Conservation (phyloP, 2,888 invertebrate species). For the Hemithea aestivaria region DNA sequence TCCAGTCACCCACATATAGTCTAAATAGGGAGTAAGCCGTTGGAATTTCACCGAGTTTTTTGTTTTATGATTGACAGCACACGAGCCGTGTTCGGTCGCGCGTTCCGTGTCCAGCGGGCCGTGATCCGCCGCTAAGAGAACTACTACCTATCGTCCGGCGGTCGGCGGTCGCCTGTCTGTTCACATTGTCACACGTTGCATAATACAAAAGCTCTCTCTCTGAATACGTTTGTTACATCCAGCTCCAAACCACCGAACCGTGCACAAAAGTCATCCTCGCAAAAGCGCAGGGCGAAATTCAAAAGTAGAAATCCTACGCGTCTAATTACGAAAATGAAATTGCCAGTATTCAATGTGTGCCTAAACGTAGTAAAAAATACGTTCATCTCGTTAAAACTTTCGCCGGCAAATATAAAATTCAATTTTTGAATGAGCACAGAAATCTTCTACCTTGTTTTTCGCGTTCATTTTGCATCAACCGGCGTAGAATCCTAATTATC, state of each 20-base stretch:
- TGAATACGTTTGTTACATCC: constrained; percentile 46
- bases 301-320: constrained; percentile 27
- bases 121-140: constrained; percentile 68
- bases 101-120: constrained; percentile 65
- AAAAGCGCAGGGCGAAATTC: constrained; percentile 26
- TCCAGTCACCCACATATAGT: constrained; percentile 33
- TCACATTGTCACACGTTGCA: constrained; percentile 60
- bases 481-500: constrained; percentile 78
- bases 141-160: constrained; percentile 52
- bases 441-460: constrained; percentile 73
- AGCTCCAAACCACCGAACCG: constrained; percentile 40
- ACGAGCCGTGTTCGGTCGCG: constrained; percentile 72
- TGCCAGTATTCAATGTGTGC: constrained; percentile 49
- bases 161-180: constrained; percentile 29
- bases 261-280: constrained; percentile 37
- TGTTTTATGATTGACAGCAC: constrained; percentile 77
- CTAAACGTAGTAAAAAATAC: constrained; percentile 57
- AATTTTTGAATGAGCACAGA: constrained; percentile 76
- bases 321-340: constrained; percentile 56
- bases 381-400: constrained; percentile 73
- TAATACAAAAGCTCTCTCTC: constrained; percentile 50
- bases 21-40: constrained; percentile 63
- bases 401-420: constrained; percentile 74
- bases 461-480: constrained; percentile 77
- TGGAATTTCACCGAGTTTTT: constrained; percentile 62